phyloP scores from a whole-genome alignment of 2,797 vertebrate species.

The Lycodopsis pacificus region DNA sequence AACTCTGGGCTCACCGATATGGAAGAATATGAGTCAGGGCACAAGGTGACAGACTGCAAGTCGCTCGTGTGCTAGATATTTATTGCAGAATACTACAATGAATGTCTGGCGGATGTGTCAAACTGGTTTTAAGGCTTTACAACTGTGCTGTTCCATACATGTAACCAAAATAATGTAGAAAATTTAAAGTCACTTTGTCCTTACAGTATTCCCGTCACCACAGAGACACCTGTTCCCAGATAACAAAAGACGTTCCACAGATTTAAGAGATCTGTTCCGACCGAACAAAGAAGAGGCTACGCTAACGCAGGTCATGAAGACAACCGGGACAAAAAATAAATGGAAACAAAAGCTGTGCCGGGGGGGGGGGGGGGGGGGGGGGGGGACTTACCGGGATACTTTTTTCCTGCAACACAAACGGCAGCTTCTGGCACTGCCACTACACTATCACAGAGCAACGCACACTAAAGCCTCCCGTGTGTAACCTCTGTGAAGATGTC shows the following conservation, averaged over 20 bases:
- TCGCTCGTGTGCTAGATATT: background rate
- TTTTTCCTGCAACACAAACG: conserved; percentile 41
- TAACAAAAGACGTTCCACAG: background rate
- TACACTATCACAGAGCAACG: background rate
- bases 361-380: no score
- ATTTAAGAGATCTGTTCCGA: background rate
- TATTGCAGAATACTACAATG: conserved; percentile 16
- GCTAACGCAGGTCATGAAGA: background rate
- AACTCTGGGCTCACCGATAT: conserved; percentile 2
- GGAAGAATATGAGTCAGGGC: conserved; percentile 25
- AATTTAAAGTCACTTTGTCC: conserved; percentile 7
- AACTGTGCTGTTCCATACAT: background rate
- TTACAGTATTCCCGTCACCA: background rate
- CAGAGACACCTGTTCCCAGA: background rate
- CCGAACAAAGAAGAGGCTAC: background rate
- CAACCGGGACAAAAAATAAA: background rate
- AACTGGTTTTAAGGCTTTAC: background rate
- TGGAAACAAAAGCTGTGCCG: conserved; percentile 2
- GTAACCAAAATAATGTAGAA: background rate
- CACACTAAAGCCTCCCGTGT: conserved; percentile 47
- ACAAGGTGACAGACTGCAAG: conserved; percentile 16
- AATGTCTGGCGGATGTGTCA: conserved; percentile 4
- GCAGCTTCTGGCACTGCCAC: conserved; percentile 35
- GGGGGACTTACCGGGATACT: conserved; percentile 54
- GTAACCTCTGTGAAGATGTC: no score